Percentiles rank a stretch among this genome's conserved stretches.
Evolutionary conservation across 2,113 vertebrate species (phyloP).

Genomic region (Grantiella picta): DNA sequence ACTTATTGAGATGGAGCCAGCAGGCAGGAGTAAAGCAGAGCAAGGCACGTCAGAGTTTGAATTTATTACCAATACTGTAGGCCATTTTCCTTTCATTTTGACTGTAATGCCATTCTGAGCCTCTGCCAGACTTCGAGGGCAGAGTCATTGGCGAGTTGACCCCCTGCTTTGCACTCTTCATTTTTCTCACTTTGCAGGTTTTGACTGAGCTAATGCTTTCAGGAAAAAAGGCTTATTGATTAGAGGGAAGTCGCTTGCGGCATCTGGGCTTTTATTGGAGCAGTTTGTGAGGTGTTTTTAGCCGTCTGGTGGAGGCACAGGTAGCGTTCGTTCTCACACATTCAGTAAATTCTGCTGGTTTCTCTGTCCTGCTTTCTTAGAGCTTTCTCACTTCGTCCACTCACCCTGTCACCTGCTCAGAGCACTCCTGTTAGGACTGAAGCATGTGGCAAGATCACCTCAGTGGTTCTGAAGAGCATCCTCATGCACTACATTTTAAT

Average conservation of each 20-base stretch:
- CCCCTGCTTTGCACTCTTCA: constrained; percentile 37
- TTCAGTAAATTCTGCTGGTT: constrained; percentile 1
- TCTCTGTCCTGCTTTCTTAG: not conserved
- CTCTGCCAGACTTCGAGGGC: constrained; percentile 17
- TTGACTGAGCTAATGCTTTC: constrained; percentile 59
- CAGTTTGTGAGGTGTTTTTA: not conserved
- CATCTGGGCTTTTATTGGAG: constrained; percentile 8
- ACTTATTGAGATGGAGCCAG: constrained; percentile 1
- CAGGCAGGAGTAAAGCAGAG: not conserved
- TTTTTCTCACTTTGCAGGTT: constrained; percentile 61
- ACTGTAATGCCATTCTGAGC: not conserved
- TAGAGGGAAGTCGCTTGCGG: not conserved
- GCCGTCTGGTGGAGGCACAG: not conserved
- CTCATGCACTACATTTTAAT: not conserved
- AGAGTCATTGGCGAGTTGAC: not conserved
- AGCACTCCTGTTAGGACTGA: not conserved
- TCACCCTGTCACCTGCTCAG: not conserved
- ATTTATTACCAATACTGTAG: constrained; percentile 3
- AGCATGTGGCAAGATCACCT: not conserved
- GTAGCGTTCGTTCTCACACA: constrained; percentile 24
- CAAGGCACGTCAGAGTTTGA: not conserved
- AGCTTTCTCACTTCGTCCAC: not conserved
- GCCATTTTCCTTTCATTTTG: constrained; percentile 44
- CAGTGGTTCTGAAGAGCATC: not conserved
- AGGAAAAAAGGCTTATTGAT: constrained; percentile 47